phyloP scores from a whole-genome alignment of 2,888 invertebrate species.

The Ectropis crepuscularia region DNA sequence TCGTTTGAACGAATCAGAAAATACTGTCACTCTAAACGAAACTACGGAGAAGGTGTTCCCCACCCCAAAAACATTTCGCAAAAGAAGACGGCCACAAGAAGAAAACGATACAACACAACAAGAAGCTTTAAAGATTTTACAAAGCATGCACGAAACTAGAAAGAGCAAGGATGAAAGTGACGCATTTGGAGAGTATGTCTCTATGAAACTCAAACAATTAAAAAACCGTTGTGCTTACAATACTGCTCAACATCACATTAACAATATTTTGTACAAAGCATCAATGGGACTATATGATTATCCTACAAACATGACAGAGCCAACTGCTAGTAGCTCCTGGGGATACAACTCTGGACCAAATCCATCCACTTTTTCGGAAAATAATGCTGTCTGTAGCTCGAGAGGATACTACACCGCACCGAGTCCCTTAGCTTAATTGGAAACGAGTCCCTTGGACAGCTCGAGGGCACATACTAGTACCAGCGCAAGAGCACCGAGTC shows the following conservation, averaged over 20 bases:
- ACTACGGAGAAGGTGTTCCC: constrained; percentile 32
- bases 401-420: constrained; percentile 44
- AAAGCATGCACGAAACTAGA: constrained; percentile 40
- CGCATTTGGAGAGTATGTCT: constrained; percentile 40
- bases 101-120: constrained; percentile 41
- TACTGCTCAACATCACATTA: constrained; percentile 40
- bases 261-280: constrained; percentile 40
- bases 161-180: constrained; percentile 36
- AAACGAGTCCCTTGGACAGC: not conserved
- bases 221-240: constrained; percentile 35
- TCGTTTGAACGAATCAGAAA: constrained; percentile 36
- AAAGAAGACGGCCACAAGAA: constrained; percentile 39
- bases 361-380: constrained; percentile 39
- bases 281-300: constrained; percentile 34
- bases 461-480: constrained; percentile 17
- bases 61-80: constrained; percentile 40
- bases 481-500: constrained; percentile 35
- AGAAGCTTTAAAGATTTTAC: constrained; percentile 43
- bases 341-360: constrained; percentile 40
- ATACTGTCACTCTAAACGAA: constrained; percentile 34
- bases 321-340: constrained; percentile 41
- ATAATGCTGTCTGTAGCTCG: constrained; percentile 44
- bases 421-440: constrained; percentile 31
- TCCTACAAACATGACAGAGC: constrained; percentile 19
- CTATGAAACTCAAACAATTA: constrained; percentile 42